phyloP scores from a whole-genome alignment of 2,113 vertebrate genomes.

The Taxidea taxus region DNA sequence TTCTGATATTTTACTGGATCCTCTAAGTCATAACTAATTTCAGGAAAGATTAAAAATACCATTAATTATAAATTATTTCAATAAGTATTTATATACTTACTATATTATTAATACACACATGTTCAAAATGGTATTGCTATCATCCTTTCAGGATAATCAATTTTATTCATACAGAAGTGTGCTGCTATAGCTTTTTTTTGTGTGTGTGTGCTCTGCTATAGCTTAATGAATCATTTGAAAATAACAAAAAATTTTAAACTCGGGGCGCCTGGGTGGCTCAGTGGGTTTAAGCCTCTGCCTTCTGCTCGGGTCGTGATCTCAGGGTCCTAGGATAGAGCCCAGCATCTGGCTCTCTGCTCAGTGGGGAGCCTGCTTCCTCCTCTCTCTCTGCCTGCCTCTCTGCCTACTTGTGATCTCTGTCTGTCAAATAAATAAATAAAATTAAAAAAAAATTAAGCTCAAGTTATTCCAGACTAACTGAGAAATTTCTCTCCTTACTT shows the following conservation, averaged over 20 bases:
- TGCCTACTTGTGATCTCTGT: too few species aligned
- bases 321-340: too few species aligned
- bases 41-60: neutral
- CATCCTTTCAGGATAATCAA: neutral
- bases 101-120: neutral
- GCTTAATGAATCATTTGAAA: neutral
- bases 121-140: neutral
- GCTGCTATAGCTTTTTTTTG: neutral
- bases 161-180: neutral
- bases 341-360: too few species aligned
- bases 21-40: neutral
- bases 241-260: neutral
- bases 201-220: neutral
- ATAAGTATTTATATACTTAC: neutral
- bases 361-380: too few species aligned
- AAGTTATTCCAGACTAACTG: neutral
- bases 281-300: too few species aligned
- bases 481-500: slow-evolving; percentile 18
- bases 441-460: too few species aligned
- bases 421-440: too few species aligned
- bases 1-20: neutral
- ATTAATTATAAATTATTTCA: neutral
- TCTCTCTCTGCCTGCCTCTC: too few species aligned
- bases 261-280: too few species aligned
- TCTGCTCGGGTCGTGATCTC: too few species aligned